Evolutionary conservation across 2,113 vertebrate genomes (phyloP).

Genomic region (Petroica traversi): DNA sequence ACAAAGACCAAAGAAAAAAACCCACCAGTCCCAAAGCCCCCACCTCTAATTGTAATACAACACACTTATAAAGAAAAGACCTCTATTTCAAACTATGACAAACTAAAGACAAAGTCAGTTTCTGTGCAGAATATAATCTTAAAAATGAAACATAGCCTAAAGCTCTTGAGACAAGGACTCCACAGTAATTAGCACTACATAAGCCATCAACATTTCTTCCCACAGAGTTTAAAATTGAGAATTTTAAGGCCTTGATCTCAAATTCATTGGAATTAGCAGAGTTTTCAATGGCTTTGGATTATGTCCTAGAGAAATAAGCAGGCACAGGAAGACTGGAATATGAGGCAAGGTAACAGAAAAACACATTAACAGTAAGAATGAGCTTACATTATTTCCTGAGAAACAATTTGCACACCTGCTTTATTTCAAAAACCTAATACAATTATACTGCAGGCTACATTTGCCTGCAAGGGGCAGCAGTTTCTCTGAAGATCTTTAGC

Average conservation of each 20-base stretch:
- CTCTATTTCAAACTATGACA: background rate
- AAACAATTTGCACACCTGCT: background rate
- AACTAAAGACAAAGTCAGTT: background rate
- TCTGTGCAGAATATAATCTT: background rate
- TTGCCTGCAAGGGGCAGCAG: background rate
- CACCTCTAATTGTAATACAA: background rate
- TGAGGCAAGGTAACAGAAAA: background rate
- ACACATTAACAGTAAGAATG: background rate
- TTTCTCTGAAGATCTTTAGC: background rate
- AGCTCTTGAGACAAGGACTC: background rate
- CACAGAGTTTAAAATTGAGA: background rate
- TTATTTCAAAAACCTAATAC: background rate
- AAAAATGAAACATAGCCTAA: background rate
- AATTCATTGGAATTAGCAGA: background rate
- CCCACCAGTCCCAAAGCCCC: background rate
- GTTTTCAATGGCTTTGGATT: background rate
- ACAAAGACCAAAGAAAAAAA: background rate
- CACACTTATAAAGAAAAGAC: background rate
- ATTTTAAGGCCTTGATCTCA: background rate
- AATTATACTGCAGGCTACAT: background rate
- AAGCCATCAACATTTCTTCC: background rate
- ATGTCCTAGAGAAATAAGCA: background rate
- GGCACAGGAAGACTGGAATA: background rate
- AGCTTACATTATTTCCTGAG: background rate
- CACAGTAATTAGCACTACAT: background rate